Evolutionary conservation across 2,797 vertebrate species (phyloP), one percentile per base, ranked within the genome.

Genomic region (Uromys caudimaculatus): DNA sequence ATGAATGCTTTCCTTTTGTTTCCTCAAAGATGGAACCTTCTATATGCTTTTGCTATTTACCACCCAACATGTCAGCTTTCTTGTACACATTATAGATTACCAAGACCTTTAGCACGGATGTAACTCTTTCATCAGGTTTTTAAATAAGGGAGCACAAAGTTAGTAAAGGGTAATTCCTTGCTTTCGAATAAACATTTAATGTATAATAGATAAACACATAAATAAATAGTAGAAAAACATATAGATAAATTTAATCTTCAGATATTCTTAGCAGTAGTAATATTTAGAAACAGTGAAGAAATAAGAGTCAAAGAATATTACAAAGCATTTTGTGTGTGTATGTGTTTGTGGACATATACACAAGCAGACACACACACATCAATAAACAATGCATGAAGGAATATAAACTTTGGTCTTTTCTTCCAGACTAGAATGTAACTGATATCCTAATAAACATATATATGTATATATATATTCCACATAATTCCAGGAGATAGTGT

Each of bases 121-220:
- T 41, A 88, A 75, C 3, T 13, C 7, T 96, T 94, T 94, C 78
- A 81, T 81, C 4, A 10, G n/a, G 81, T 87, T n/a, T 87, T 93
- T 82, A 95, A 96, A 94, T 75, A 83, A 82, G 32, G 54, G 29
- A 95, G 91, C 69, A 81, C 41, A 94, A 90, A 82, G 23, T 82
- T 96, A 92, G 64, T 35, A 83, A 81, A 96, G 19, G 50, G 11
- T 47, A 58, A 79, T 75, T 38, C 27, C 76, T 83, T 94, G 54
- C 47, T 75, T 94, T 60, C 60, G 35, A 83, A 88, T 93, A 52
- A 38, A 75, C 71, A 87, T 86, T 52, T 9, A 54, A 54, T 54
- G 50, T 1, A 60, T 62, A 93, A 91, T 84, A 67, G 4, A 38
- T 82, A 50, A 67, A n/a, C 41, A 85, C 13, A n/a, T 10, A 41